Conservation (phyloP, 2,797 vertebrate genomes). For the Onychomys arenicola region DNA sequence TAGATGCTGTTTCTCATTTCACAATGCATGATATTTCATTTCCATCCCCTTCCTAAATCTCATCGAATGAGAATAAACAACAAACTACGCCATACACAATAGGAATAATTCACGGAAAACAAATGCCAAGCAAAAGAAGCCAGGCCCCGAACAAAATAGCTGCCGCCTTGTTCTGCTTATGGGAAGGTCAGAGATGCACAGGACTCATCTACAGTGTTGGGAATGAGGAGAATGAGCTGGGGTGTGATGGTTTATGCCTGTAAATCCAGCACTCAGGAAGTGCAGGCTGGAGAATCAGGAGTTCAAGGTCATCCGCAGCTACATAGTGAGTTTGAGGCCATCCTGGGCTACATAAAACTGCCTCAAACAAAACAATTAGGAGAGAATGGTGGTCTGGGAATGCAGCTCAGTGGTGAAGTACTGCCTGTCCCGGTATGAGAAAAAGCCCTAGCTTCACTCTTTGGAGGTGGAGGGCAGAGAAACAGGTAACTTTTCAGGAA, state of each 20-base stretch:
- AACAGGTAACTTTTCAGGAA: neutral
- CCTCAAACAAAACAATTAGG: neutral
- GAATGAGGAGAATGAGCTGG: neutral
- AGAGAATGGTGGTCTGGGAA: neutral
- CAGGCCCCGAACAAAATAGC: neutral
- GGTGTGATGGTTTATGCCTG: neutral
- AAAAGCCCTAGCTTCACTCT: neutral
- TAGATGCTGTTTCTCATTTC: slow-evolving; percentile 19
- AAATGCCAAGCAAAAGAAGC: slow-evolving; percentile 25
- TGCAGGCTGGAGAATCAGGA: neutral
- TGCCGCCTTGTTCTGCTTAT: neutral
- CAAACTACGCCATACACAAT: neutral
- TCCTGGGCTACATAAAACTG: neutral
- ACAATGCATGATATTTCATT: slow-evolving; percentile 19
- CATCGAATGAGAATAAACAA: slow-evolving; percentile 35
- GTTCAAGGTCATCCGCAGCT: neutral
- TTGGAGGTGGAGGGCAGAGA: neutral
- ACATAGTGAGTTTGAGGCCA: neutral
- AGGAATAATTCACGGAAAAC: neutral
- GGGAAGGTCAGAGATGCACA: neutral
- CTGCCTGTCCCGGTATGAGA: neutral
- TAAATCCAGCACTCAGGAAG: neutral
- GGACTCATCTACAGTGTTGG: neutral
- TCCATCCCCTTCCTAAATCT: slow-evolving; percentile 14
- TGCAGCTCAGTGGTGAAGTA: neutral